Percentiles rank a stretch among this genome's conserved stretches.
Conservation (phyloP, 2,888 invertebrate genomes). For the Luperina nickerlii region DNA sequence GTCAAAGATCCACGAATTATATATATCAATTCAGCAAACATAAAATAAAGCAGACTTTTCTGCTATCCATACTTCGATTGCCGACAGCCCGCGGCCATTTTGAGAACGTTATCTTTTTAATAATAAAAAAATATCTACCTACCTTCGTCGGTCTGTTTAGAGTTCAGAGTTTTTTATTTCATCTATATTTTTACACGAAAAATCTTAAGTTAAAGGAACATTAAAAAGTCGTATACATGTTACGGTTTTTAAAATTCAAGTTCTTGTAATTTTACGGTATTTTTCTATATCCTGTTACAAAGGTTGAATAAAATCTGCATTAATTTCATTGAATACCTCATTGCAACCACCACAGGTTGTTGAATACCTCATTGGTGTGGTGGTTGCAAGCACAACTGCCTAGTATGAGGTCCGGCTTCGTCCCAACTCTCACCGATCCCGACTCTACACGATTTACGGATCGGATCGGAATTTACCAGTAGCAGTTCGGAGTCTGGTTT, state of each 20-base stretch:
- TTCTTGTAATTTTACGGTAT: slow-evolving; percentile 51
- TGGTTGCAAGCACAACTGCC: background rate
- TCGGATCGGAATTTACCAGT: background rate
- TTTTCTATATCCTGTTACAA: slow-evolving; percentile 41
- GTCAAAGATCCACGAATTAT: background rate
- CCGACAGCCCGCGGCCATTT: slow-evolving; percentile 78
- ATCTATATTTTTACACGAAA: slow-evolving; percentile 61
- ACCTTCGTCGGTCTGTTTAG: slow-evolving; percentile 69
- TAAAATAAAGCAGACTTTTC: slow-evolving; percentile 38
- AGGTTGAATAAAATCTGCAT: slow-evolving; percentile 17
- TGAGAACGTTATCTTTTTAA: slow-evolving; percentile 73
- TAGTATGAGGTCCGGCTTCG: no score
- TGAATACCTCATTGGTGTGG: background rate
- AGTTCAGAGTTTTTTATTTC: slow-evolving; percentile 62
- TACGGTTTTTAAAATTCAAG: slow-evolving; percentile 4
- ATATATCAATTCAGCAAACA: slow-evolving; percentile 1
- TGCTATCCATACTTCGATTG: slow-evolving; percentile 73
- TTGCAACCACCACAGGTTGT: no score
- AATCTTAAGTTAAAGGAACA: slow-evolving; percentile 45
- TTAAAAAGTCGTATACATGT: slow-evolving; percentile 27
- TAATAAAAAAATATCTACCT: slow-evolving; percentile 63
- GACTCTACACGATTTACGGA: no score
- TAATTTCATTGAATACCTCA: background rate
- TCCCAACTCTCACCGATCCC: no score
- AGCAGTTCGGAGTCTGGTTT: background rate